Evolutionary conservation across 2,113 vertebrate species (phyloP).

Genomic region (Cyanocitta stelleri): DNA sequence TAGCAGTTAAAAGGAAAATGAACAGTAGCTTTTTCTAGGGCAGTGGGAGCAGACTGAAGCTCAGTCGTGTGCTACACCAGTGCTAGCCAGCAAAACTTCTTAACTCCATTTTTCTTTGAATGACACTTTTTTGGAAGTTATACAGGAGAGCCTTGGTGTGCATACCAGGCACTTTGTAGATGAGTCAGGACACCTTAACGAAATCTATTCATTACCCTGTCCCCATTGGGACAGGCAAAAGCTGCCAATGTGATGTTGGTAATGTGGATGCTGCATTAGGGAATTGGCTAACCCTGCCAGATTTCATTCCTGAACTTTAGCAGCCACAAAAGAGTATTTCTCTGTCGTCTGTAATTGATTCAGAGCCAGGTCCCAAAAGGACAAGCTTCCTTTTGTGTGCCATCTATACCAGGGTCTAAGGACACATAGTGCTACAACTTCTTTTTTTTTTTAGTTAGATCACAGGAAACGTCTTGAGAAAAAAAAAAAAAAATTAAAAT

Average conservation of each 20-base stretch:
- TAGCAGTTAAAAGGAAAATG: neutral
- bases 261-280: conserved; percentile 68
- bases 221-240: conserved; percentile 64
- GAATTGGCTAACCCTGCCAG: conserved; percentile 71
- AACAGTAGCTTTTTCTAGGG: neutral
- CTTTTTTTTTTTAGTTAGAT: neutral
- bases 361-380: conserved; percentile 70
- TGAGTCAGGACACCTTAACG: conserved; percentile 72
- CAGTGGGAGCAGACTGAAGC: neutral
- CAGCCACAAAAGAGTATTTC: conserved; percentile 78
- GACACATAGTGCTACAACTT: conserved; percentile 51
- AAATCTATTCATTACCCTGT: conserved; percentile 72
- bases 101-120: conserved; percentile 51
- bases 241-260: conserved; percentile 73
- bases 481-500: conserved; percentile 1
- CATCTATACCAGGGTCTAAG: conserved; percentile 49
- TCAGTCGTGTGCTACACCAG: neutral
- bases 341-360: conserved; percentile 74
- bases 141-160: conserved; percentile 36
- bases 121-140: conserved; percentile 59
- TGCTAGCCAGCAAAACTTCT: conserved; percentile 9
- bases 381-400: conserved; percentile 77
- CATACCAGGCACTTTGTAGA: conserved; percentile 54
- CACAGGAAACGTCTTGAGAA: conserved; percentile 48
- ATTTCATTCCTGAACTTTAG: conserved; percentile 77